Percentiles rank a stretch among this genome's conserved stretches.
Conservation (phyloP, 2,113 vertebrate species). For the Vulpes vulpes region DNA sequence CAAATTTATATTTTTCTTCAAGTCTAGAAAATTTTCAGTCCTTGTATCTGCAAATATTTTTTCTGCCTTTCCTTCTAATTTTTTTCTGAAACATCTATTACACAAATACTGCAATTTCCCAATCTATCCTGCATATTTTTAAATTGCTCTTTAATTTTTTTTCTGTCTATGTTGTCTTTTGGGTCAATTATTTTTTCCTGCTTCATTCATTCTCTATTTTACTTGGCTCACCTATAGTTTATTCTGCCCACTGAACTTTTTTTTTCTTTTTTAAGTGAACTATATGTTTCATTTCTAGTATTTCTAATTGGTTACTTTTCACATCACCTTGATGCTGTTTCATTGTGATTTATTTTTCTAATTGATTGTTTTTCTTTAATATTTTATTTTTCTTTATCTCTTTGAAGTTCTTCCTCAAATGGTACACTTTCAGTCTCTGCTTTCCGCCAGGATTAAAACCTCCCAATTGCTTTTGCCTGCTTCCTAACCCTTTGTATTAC, state of each 20-base stretch:
- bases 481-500: not conserved
- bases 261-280: conserved; percentile 1
- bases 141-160: not conserved
- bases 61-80: not conserved
- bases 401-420: not conserved
- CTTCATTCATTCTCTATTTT: not conserved
- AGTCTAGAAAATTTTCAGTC: not conserved
- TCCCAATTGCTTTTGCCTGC: not conserved
- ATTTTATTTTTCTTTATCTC: not conserved
- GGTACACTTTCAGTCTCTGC: not conserved
- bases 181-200: not conserved
- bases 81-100: not conserved
- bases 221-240: not conserved
- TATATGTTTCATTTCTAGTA: not conserved
- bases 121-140: not conserved
- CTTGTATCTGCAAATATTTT: not conserved
- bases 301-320: conserved; percentile 37
- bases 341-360: not conserved
- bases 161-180: not conserved
- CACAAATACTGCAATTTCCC: not conserved
- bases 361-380: not conserved
- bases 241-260: not conserved
- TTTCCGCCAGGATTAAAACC: not conserved
- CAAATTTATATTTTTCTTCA: not conserved
- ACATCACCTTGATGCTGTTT: not conserved